Evolutionary conservation across 2,113 vertebrate species (phyloP).

Genomic region (Cyrtonyx montezumae): DNA sequence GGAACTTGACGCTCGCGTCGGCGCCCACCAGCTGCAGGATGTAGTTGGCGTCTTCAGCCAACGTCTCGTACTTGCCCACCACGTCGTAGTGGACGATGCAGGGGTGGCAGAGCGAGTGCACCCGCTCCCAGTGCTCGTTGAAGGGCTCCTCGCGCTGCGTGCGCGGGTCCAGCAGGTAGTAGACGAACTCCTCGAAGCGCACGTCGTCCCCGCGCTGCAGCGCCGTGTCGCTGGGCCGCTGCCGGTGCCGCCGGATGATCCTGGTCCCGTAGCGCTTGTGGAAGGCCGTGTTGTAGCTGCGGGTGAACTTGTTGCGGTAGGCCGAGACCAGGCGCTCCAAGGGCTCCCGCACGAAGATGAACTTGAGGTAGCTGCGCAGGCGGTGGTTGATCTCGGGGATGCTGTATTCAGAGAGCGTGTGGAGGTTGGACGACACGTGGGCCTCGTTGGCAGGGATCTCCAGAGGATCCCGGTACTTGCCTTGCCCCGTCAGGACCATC

Average conservation of each 20-base stretch:
- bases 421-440: conserved; percentile 86
- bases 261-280: conserved; percentile 91
- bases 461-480: conserved; percentile 80
- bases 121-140: conserved; percentile 96
- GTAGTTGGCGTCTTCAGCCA: conserved; percentile 90
- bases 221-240: conserved; percentile 77
- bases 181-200: conserved; percentile 92
- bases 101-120: conserved; percentile 92
- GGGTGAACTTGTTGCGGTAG: conserved; percentile 92
- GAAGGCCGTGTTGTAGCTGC: conserved; percentile 91
- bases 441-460: conserved; percentile 89
- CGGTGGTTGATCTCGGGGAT: conserved; percentile 88
- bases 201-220: conserved; percentile 88
- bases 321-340: conserved; percentile 94
- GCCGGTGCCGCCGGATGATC: conserved; percentile 89
- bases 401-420: conserved; percentile 86
- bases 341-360: conserved; percentile 93
- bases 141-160: conserved; percentile 90
- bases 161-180: conserved; percentile 91
- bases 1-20: conserved; percentile 82
- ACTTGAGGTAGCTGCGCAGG: conserved; percentile 92
- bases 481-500: conserved; percentile 87
- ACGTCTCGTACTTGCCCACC: conserved; percentile 96
- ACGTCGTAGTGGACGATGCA: conserved; percentile 93
- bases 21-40: conserved; percentile 87